Evolutionary conservation across 1,140 invertebrate species (phyloP), one percentile per base, ranked within the genome.

Genomic region (Orius insidiosus): DNA sequence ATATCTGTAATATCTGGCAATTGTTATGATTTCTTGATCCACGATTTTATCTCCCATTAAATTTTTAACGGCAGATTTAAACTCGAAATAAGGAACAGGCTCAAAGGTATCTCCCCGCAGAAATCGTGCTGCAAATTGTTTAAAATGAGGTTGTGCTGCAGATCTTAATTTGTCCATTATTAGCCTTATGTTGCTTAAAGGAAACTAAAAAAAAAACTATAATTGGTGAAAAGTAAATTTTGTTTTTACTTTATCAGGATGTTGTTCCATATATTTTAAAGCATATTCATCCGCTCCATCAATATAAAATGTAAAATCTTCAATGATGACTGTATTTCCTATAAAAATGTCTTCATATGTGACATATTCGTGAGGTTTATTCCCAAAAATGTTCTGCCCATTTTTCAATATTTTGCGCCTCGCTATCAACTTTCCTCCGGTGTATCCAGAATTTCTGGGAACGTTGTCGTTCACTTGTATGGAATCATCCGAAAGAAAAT

Each of bases 261-360:
- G 65, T n/a, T 75, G 56, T 62, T 94, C 88, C 86, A 93, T 85
- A 59, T 86, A 90, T 37, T 75, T 68, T 45, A 88, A 65, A 3
- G 81, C 77, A 60, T 88, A 92, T 58, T 89, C 79, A 60, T 94
- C 88, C 6, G 85, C 83, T 19, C 76, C 75, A 13, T 75, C 67
- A 4, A 93, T 62, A 46, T 78, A 57, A 59, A 93, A 93, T 10
- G 74, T 64, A 59, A 84, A 84, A 54, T 74, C 71, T 60, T 81
- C 78, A 14, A 93, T 70, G 30, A 74, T 72, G 8, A 92, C 53
- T 15, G 65, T 67, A 16, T 78, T 76, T 18, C 87, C 87, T 6
- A 93, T 69, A 62, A 75, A 92, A 61, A 93, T 78, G 59, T 92
- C 76, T 49, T 74, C 62, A 3, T 82, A 69, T 1, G 69, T 68